Percentiles rank a stretch among this genome's conserved stretches.
Evolutionary conservation across 2,888 invertebrate species (phyloP).

Genomic region (Drosophila antonietae): DNA sequence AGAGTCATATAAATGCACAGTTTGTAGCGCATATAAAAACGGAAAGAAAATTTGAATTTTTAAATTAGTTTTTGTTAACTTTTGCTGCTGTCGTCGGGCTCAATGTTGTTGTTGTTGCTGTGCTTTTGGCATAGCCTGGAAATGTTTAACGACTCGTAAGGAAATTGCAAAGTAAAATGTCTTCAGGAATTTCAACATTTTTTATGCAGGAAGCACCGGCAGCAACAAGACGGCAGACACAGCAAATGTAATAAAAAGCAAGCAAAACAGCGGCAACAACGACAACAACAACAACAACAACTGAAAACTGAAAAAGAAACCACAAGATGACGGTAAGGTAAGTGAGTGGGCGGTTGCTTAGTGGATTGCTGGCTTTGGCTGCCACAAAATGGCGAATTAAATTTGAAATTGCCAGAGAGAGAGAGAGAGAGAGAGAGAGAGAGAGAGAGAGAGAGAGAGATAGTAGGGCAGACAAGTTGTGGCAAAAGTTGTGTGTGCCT

Average conservation of each 20-base stretch:
- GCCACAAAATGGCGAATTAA: conserved; percentile 77
- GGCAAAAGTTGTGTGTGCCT: conserved; percentile 70
- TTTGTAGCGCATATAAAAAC: conserved; percentile 76
- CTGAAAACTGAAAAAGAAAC: conserved; percentile 45
- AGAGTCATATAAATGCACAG: conserved; percentile 74
- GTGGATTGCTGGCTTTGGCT: conserved; percentile 42
- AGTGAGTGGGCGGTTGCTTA: conserved; percentile 29
- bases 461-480: conserved; percentile 72
- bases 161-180: conserved; percentile 82
- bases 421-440: conserved; percentile 36
- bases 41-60: conserved; percentile 84
- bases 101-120: conserved; percentile 25
- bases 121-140: conserved; percentile 67
- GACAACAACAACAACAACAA: conserved; percentile 15
- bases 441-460: conserved; percentile 44
- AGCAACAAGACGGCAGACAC: conserved; percentile 37
- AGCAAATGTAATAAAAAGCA: conserved; percentile 69
- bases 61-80: conserved; percentile 85
- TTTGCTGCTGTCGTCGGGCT: conserved; percentile 61
- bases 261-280: conserved; percentile 39
- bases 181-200: conserved; percentile 77
- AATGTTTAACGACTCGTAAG: conserved; percentile 83
- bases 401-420: conserved; percentile 70
- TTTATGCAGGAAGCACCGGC: conserved; percentile 62
- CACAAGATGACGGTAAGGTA: conserved; percentile 68